Evolutionary conservation across 2,113 vertebrate genomes (phyloP), one percentile per base, ranked within the genome.

Genomic region (Leucopsar rothschildi): DNA sequence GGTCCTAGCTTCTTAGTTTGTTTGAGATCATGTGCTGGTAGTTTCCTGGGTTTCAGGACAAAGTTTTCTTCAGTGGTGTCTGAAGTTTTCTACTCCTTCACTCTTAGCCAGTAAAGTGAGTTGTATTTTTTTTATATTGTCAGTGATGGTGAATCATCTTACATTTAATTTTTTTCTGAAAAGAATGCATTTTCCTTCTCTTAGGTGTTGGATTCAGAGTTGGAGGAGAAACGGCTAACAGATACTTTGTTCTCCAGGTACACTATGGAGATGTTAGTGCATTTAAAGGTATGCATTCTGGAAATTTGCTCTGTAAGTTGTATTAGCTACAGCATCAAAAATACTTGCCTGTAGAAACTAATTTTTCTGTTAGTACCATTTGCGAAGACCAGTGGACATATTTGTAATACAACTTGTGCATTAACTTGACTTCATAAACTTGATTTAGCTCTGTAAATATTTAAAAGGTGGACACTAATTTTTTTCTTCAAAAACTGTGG

Each of bases 141-240:
- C 28, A 53, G 9, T 21, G 47, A 22, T 71, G 15, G 4, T 64
- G 25, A 96, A 59, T 40, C 15, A 17, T 22, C 52, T 72, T 71
- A 31, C 1, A 19, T 77, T 82, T 28, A 80, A 37, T 19, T n/a
- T 7, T 93, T 93, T 94, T 93, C 53, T 95, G 72, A 95, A 91
- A 89, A 68, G 44, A 65, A 40, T 76, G n/a, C 64, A 4, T 94
- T 71, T 63, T 93, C 14, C 70, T 88, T 71, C 39, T 94, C 11
- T 92, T 73, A 96, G 99, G 98, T 97, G 99, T 99, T 94, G 99
- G 99, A 80, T 99, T 99, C 97, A 98, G 98, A 98, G 99, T 99
- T 93, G 99, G 99, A 95, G 98, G 98, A 94, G 98, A 97, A 91
- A 97, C 98, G 8, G 98, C 98, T 84, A 98, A 98, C 90, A 98